These are phyloP conservation scores for Corythaeola cristata DNA, from an alignment of 2,113 vertebrate genomes.

Conservation along the genomic window DNA sequence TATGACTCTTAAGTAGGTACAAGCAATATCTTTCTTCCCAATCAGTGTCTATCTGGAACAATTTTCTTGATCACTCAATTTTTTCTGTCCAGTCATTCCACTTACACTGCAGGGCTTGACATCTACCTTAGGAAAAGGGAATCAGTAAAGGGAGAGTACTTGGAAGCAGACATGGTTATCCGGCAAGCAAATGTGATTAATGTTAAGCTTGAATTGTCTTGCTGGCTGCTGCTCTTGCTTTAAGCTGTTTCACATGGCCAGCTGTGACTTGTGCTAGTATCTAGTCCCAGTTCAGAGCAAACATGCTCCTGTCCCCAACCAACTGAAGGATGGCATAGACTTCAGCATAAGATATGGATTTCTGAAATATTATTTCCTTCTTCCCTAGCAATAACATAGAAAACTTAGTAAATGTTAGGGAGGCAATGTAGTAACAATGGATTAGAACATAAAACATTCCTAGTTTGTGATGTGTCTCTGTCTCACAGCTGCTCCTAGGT, in stretches of 20 bases:
- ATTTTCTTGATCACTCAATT: background rate
- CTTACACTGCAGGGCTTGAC: background rate
- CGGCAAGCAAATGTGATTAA: background rate
- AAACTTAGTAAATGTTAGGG: background rate
- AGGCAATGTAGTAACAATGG: background rate
- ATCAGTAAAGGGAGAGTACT: background rate
- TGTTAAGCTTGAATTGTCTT: background rate
- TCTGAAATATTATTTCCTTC: background rate
- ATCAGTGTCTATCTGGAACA: background rate
- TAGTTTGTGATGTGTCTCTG: background rate
- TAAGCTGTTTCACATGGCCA: background rate
- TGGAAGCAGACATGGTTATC: background rate
- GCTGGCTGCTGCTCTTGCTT: background rate
- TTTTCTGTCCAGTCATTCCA: background rate
- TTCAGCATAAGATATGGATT: background rate
- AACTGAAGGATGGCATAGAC: background rate
- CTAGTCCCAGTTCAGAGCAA: background rate
- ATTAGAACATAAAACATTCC: background rate
- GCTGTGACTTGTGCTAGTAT: background rate
- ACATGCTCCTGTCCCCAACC: background rate
- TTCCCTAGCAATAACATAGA: background rate
- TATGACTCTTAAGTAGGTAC: background rate
- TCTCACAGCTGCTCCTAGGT: background rate
- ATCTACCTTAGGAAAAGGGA: background rate
- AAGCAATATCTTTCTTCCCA: background rate